These are phyloP conservation scores for Sturnira hondurensis DNA, from an alignment of 2,113 vertebrate species.

Conservation along the genomic window DNA sequence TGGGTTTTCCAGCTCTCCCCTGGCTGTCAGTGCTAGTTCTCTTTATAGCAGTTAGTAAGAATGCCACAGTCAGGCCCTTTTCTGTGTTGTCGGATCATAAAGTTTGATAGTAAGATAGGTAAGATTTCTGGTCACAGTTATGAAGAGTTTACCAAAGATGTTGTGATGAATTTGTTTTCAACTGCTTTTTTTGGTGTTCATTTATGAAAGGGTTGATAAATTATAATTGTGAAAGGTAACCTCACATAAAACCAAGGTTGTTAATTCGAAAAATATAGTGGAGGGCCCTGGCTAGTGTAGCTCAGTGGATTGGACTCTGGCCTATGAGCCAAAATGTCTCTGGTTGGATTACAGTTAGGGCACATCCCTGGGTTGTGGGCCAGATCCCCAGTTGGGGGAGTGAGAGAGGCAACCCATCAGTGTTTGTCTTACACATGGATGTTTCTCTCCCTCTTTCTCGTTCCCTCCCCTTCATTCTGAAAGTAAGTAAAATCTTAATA, in stretches of 20 bases:
- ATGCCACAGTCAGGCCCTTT: neutral
- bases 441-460: too few species aligned
- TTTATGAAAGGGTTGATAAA: slow-evolving; percentile 15
- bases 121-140: neutral
- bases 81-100: neutral
- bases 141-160: neutral
- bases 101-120: neutral
- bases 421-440: too few species aligned
- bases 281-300: neutral
- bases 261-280: neutral
- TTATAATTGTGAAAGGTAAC: slow-evolving; percentile 30
- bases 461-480: too few species aligned
- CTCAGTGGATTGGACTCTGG: too few species aligned
- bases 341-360: too few species aligned
- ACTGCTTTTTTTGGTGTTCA: neutral
- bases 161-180: slow-evolving; percentile 25
- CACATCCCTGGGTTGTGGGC: too few species aligned
- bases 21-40: neutral
- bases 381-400: too few species aligned
- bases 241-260: neutral
- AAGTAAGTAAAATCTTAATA: neutral
- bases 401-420: too few species aligned
- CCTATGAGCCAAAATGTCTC: too few species aligned
- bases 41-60: neutral
- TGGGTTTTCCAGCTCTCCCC: neutral